A percentile compares a stretch with the other conserved stretches of the same genome.
Evolutionary conservation across 2,797 vertebrate species (phyloP).

Genomic region (Bradypodion ventrale): DNA sequence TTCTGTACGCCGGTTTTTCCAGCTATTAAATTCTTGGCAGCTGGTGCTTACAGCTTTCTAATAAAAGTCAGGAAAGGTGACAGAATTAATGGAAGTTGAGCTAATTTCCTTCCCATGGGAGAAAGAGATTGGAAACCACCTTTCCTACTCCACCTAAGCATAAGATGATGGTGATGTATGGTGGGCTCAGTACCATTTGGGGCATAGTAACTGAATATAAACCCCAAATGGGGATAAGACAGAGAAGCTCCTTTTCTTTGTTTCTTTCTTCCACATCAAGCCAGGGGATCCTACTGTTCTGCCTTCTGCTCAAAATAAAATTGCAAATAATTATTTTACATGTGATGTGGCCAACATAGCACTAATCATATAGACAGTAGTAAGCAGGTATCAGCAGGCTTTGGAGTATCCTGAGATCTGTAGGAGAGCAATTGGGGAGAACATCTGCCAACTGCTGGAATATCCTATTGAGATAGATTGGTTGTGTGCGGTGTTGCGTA

Average conservation of each 20-base stretch:
- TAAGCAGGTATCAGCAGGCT: neutral
- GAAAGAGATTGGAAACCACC: neutral
- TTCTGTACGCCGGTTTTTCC: slow-evolving; percentile 13
- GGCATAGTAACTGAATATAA: neutral
- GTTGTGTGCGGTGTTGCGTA: too few species aligned
- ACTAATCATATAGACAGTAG: neutral
- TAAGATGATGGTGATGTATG: neutral
- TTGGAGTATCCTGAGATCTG: neutral
- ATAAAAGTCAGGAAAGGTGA: slow-evolving; percentile 22
- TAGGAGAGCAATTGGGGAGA: neutral
- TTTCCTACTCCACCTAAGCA: neutral
- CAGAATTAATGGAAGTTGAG: slow-evolving; percentile 20
- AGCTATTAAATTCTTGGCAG: slow-evolving; percentile 25
- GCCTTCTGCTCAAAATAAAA: neutral
- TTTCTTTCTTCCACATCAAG: neutral
- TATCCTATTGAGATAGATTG: neutral
- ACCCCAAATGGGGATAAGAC: neutral
- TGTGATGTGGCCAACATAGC: neutral
- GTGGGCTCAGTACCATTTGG: neutral
- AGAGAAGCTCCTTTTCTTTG: neutral
- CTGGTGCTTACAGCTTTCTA: neutral
- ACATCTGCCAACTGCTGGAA: neutral
- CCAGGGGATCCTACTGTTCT: neutral
- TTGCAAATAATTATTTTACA: neutral
- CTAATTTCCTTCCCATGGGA: neutral